Evolutionary conservation across 2,113 vertebrate genomes (phyloP).

Genomic region (Albula glossodonta): DNA sequence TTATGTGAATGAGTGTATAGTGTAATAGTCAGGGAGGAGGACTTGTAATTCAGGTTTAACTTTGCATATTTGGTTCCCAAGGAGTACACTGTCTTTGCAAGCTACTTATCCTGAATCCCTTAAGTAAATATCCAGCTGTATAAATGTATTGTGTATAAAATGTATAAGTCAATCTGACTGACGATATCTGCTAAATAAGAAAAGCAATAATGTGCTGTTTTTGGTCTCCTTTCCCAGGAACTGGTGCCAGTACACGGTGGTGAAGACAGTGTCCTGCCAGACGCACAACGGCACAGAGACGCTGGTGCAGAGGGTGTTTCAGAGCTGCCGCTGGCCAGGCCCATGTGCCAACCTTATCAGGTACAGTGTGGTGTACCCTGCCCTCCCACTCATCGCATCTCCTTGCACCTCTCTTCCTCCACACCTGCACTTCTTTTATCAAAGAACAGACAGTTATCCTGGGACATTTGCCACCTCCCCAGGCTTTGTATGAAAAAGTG

Average conservation of each 20-base stretch:
- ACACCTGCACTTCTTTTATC: neutral
- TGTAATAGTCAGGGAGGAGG: too few species aligned
- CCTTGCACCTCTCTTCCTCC: neutral
- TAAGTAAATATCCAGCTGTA: too few species aligned
- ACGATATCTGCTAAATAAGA: too few species aligned
- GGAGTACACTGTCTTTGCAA: too few species aligned
- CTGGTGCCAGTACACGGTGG: slow-evolving; percentile 91
- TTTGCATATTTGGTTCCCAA: too few species aligned
- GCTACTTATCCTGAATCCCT: too few species aligned
- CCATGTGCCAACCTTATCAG: slow-evolving; percentile 89
- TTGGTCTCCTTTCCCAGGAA: slow-evolving; percentile 68
- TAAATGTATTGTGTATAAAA: too few species aligned
- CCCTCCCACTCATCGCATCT: neutral
- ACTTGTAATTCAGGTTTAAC: too few species aligned
- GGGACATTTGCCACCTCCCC: neutral
- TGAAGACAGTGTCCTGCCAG: slow-evolving; percentile 87
- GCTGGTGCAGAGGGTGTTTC: slow-evolving; percentile 86
- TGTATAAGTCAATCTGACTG: too few species aligned
- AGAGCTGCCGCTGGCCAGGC: slow-evolving; percentile 92
- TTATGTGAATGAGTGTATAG: too few species aligned
- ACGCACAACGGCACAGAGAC: slow-evolving; percentile 91
- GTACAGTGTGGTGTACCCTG: slow-evolving; percentile 58
- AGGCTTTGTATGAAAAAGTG: too few species aligned
- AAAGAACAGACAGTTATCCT: neutral
- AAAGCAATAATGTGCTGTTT: neutral